Base-by-base conservation (phyloP, 1,140 invertebrate species). In the Drosophila gunungcola region DNA sequence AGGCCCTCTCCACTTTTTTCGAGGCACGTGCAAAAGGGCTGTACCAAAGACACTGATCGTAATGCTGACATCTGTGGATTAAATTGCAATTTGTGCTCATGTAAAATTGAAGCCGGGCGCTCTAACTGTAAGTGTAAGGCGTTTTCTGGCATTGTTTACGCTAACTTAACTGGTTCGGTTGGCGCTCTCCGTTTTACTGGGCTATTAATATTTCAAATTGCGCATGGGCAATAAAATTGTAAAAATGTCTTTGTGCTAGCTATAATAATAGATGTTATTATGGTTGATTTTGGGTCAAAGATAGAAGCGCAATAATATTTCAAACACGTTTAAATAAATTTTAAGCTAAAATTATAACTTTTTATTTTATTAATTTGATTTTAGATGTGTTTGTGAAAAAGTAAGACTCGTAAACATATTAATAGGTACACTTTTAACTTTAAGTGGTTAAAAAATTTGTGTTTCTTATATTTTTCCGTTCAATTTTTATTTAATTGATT, bases 21-120 rank as follows among this genome's bases (percentile, higher is more conserved):
- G 54, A 16, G 78, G 68, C 84, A 88, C 84, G 83, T 89, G 83
- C 76, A 75, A 82, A 82, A 88, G 82, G 82, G 83, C 79, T 83
- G 74, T 32, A n/a, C 43, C 58, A 67, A 43, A 57, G 51, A 60
- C 74, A 78, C 61, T 86, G 89, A 90, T 89, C 86, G 81, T 79
- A 92, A 92, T 91, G 86, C 88, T 92, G 91, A 92, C 91, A 92
- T 92, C 91, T 92, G 91, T 92, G 91, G 90, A 92, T 92, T 92
- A 92, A 92, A 92, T 92, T 92, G 91, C 91, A 91, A 91, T 91
- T 91, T 91, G 90, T 85, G 90, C 90, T 91, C 90, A 91, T 91
- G 90, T 91, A 89, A 88, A 82, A 91, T 91, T 84, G 75, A 91
- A 89, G 68, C 61, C 61, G 36, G 21, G 39, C 12, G 41, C 51